Evolutionary conservation across 53 echinoderm and acorn worm species (phyloP).

Genomic region (Holothuria scabra): DNA sequence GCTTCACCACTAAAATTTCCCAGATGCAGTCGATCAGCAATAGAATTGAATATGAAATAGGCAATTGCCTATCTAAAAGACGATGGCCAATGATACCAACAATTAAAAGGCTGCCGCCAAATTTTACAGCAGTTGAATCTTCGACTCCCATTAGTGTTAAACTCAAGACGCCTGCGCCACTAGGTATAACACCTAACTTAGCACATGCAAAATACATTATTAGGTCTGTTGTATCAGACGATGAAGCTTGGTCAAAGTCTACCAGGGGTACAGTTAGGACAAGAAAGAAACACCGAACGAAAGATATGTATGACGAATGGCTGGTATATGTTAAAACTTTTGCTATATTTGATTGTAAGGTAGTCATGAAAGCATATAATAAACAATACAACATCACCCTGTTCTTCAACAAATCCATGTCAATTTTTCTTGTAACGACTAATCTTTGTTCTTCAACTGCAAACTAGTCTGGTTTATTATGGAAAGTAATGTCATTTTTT

Average conservation of each 20-base stretch:
- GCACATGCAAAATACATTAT: background rate
- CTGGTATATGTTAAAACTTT: background rate
- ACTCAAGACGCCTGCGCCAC: background rate
- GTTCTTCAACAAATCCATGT: background rate
- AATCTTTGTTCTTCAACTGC: too few species aligned
- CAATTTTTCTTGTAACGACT: too few species aligned
- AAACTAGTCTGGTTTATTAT: too few species aligned
- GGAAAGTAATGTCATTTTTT: too few species aligned
- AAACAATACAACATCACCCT: background rate
- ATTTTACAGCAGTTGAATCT: background rate
- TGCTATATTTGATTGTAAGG: background rate
- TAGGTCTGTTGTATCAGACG: background rate
- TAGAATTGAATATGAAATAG: background rate
- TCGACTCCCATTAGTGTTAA: background rate
- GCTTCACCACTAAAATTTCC: too few species aligned
- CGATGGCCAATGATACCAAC: background rate
- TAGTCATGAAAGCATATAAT: background rate
- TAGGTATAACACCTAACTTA: background rate
- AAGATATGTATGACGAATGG: background rate
- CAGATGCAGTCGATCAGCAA: background rate
- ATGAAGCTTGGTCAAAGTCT: background rate
- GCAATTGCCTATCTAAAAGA: too few species aligned
- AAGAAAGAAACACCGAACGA: background rate
- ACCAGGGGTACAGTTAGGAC: background rate
- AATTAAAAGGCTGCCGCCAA: background rate